Evolutionary conservation across 2,888 invertebrate species (phyloP), one percentile per base, ranked within the genome.

Genomic region (Tenthredo mesomela): DNA sequence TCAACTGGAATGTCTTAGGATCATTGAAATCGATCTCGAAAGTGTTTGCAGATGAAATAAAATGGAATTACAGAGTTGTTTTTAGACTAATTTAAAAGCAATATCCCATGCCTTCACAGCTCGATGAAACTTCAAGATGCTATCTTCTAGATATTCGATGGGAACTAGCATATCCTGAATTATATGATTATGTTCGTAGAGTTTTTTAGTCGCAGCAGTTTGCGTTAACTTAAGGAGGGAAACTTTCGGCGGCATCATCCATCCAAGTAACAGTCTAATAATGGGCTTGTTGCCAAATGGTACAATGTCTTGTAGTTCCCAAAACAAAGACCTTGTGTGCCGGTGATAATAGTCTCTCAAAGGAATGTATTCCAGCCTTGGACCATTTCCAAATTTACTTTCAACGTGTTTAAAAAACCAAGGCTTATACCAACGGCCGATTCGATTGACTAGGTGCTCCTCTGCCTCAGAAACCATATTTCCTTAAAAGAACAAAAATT

Each of bases 331-430:
- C 87, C 95, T 94, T 0, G 97, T 96, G 90, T 98, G 97, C 80
- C 98, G 94, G 92, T 97, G 97, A 91, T 97, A 97, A 93, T 97
- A 98, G 91, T 97, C 96, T 82, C 97, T 93, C 1, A 97, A 93
- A 0, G 97, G 97, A 83, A 98, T 96, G 92, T 96, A 97, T 90
- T 97, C 97, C 0, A 94, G 92, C 0, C 89, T 91, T 0, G 91
- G 92, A 5, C 87, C 88, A 75, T 93, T 94, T 21, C 88, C 91
- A 85, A 94, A 89, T 88, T 95, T 95, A 0, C 92, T 93, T 90
- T 96, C 94, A 0, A 97, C 97, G 92, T 97, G 97, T 85, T 95
- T 95, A 94, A 96, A 97, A 94, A 97, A 98, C 97, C 97, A 97
- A 9, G 97, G 96, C 87, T 97, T 96, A 92, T 96, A 95, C 96